Conservation (phyloP, 2,113 vertebrate genomes). For the Cyrtonyx montezumae region DNA sequence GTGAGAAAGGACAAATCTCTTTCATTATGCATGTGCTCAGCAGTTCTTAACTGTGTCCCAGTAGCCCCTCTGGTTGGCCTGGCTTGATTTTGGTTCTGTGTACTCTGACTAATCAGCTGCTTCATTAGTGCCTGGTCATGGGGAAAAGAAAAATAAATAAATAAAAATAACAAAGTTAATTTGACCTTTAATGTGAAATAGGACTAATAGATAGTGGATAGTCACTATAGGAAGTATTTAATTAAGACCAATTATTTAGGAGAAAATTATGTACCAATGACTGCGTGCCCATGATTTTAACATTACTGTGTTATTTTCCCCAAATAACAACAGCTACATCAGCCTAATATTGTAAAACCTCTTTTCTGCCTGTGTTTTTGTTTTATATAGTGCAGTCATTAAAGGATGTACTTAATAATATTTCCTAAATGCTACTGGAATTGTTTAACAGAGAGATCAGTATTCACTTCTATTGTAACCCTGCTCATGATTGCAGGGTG, state of each 20-base stretch:
- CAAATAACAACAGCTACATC: neutral
- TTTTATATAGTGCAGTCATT: neutral
- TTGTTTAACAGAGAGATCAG: neutral
- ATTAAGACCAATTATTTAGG: neutral
- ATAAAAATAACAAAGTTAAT: neutral
- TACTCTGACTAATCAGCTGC: neutral
- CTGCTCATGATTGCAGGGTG: neutral
- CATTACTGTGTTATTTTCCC: neutral
- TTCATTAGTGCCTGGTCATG: neutral
- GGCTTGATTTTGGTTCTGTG: neutral
- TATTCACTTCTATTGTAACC: neutral
- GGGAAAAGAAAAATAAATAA: too few relatives aligned
- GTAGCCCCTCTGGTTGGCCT: neutral
- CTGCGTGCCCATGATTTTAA: neutral
- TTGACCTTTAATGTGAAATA: neutral
- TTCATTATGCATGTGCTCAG: rapidly evolving
- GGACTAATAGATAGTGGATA: neutral
- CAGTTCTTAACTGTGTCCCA: neutral
- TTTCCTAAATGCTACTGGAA: neutral
- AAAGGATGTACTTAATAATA: neutral
- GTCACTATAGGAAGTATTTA: neutral
- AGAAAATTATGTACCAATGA: neutral
- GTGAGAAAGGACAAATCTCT: neutral
- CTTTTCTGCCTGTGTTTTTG: neutral
- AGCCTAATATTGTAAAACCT: neutral